phyloP scores from a whole-genome alignment of 2,888 invertebrate genomes.

The Oligia strigilis region DNA sequence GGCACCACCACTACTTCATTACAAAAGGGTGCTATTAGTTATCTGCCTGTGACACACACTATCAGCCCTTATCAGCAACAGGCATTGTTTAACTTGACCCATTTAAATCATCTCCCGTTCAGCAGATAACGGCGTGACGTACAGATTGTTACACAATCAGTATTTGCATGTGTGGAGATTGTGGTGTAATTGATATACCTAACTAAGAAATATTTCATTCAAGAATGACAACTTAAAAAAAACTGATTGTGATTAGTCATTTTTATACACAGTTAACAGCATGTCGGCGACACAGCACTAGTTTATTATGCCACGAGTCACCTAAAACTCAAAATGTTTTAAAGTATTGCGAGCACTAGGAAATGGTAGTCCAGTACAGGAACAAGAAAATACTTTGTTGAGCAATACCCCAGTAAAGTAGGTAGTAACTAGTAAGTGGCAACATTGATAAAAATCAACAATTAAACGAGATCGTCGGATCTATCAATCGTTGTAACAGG shows the following conservation, averaged over 20 bases:
- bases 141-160: conserved; percentile 27
- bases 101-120: conserved; percentile 57
- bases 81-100: conserved; percentile 65
- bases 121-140: conserved; percentile 39
- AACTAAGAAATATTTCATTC: neutral
- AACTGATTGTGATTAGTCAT: no score
- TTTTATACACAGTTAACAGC: neutral
- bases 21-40: conserved; percentile 12
- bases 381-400: neutral
- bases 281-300: neutral
- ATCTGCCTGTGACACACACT: conserved; percentile 16
- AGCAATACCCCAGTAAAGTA: neutral
- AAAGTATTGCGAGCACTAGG: neutral
- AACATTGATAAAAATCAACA: neutral
- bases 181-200: neutral
- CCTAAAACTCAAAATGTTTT: neutral
- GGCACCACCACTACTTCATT: neutral
- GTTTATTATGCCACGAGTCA: neutral
- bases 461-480: neutral
- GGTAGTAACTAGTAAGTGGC: neutral
- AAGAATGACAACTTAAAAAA: neutral
- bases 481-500: neutral
- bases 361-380: no score
- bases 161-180: neutral
- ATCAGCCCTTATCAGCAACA: conserved; percentile 37